These are phyloP conservation scores for Eudemis profundana DNA, from an alignment of 2,888 invertebrate species.

Conservation along the genomic window DNA sequence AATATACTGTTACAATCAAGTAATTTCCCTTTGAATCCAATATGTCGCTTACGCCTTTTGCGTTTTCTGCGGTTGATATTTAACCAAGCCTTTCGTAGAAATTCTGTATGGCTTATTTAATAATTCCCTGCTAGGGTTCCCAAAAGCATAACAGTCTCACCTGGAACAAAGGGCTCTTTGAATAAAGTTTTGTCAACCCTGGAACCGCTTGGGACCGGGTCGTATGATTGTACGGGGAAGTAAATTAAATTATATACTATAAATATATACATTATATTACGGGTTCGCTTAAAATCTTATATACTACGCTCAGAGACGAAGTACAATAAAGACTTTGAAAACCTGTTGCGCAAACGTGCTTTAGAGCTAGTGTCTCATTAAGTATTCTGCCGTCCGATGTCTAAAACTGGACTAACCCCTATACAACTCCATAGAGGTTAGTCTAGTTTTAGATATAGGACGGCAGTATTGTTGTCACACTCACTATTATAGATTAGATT, in stretches of 20 bases:
- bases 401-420: no score
- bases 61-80: conserved; percentile 1
- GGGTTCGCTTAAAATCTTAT: neutral
- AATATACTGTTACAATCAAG: neutral
- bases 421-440: no score
- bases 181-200: conserved; percentile 61
- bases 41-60: neutral
- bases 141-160: conserved; percentile 65
- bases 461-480: no score
- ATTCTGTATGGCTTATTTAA: conserved; percentile 38
- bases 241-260: conserved; percentile 8
- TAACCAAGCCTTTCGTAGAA: conserved; percentile 22
- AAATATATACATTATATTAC: neutral
- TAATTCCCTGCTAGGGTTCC: conserved; percentile 38
- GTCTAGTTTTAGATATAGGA: no score
- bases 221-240: neutral
- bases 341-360: no score
- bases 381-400: no score
- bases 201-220: conserved; percentile 54
- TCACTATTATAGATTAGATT: no score
- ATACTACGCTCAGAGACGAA: no score
- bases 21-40: neutral
- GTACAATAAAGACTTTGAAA: no score
- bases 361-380: no score
- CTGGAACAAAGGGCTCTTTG: conserved; percentile 71